A percentile compares a stretch with the other conserved stretches of the same genome.
phyloP scores from a whole-genome alignment of 2,113 vertebrate genomes.

The Micromys minutus region DNA sequence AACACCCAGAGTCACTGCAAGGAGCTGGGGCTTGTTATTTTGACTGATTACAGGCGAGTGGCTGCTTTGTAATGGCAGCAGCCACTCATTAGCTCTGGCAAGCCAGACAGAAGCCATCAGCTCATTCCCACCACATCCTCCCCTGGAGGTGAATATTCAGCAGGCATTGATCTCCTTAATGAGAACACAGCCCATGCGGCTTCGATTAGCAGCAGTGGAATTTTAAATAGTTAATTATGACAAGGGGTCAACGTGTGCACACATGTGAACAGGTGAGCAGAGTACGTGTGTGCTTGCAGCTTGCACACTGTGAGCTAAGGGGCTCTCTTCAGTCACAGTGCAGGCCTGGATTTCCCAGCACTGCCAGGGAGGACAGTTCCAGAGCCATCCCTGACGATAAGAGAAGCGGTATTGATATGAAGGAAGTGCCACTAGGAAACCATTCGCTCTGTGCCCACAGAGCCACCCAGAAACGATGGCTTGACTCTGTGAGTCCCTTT shows the following conservation, averaged over 20 bases:
- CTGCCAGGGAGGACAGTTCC: fast-evolving
- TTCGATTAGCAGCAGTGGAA: conserved; percentile 84
- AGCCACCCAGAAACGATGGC: neutral
- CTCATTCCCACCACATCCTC: conserved; percentile 84
- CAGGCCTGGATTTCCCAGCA: neutral
- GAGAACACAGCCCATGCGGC: conserved; percentile 84
- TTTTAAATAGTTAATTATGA: conserved; percentile 89
- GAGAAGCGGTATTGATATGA: neutral
- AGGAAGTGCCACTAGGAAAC: neutral
- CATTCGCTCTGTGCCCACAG: neutral
- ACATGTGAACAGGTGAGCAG: neutral
- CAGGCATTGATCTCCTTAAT: conserved; percentile 89
- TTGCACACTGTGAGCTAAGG: neutral
- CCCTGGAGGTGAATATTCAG: conserved; percentile 89
- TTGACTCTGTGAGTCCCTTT: neutral
- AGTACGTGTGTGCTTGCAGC: fast-evolving
- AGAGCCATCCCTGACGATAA: neutral
- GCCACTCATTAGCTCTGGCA: conserved; percentile 86
- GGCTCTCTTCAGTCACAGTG: fast-evolving
- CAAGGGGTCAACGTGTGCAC: conserved; percentile 49
- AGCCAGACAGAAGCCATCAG: conserved; percentile 81
- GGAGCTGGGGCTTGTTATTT: conserved; percentile 86
- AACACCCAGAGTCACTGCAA: conserved; percentile 77
- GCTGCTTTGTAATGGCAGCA: conserved; percentile 80
- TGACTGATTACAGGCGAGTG: conserved; percentile 86